Percentiles rank a stretch among this genome's conserved stretches.
These are phyloP conservation scores for Neopipo cinnamomea DNA, from an alignment of 2,113 vertebrate species.

Conservation along the genomic window DNA sequence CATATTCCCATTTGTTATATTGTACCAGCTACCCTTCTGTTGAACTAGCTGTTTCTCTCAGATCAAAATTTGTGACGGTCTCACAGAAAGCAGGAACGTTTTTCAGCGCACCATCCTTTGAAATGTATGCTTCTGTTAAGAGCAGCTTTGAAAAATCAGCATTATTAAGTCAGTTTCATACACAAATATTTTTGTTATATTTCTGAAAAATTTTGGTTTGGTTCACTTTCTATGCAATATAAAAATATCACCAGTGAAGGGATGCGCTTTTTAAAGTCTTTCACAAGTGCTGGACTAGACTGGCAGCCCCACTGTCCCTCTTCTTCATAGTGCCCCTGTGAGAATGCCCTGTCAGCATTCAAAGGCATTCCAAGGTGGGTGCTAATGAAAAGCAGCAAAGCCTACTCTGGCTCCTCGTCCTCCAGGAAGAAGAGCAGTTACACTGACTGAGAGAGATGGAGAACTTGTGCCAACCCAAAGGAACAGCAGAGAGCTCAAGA, in stretches of 20 bases:
- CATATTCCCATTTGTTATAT: neutral
- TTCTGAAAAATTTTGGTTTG: neutral
- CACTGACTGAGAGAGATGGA: neutral
- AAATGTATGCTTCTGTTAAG: neutral
- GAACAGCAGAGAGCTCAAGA: neutral
- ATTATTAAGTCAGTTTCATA: neutral
- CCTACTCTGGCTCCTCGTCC: neutral
- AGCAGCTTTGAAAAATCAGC: neutral
- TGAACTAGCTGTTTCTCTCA: neutral
- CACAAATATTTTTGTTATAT: neutral
- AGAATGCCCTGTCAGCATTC: neutral
- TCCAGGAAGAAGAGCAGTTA: neutral
- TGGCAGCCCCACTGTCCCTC: neutral
- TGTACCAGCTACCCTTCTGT: neutral
- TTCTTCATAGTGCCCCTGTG: neutral
- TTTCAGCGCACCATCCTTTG: neutral
- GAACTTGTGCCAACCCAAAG: neutral
- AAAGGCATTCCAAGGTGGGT: neutral
- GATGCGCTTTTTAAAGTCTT: neutral
- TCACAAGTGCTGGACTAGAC: neutral
- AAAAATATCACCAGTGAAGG: neutral
- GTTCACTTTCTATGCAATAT: neutral
- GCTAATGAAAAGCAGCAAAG: neutral
- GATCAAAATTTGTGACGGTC: neutral
- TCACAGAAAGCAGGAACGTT: neutral